phyloP scores from a whole-genome alignment of 2,797 vertebrate species.

The Myripristis murdjan region DNA sequence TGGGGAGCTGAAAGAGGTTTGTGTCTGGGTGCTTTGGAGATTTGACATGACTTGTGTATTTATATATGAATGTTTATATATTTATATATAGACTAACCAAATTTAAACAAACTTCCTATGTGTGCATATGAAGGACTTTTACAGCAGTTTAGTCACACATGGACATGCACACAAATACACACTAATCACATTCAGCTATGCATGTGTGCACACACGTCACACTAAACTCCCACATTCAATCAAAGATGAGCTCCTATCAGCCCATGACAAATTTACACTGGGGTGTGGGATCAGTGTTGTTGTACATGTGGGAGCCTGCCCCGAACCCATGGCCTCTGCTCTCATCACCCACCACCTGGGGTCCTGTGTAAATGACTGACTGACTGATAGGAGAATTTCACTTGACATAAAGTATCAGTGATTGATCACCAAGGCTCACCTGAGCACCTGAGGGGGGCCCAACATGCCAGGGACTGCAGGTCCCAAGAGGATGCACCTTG shows the following conservation, averaged over 20 bases:
- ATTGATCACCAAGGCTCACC: slow-evolving; percentile 83
- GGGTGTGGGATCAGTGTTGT: slow-evolving; percentile 80
- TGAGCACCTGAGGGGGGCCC: slow-evolving; percentile 77
- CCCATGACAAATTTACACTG: slow-evolving; percentile 84
- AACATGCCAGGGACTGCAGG: slow-evolving; percentile 57
- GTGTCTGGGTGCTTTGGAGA: slow-evolving; percentile 45
- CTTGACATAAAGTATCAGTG: slow-evolving; percentile 77
- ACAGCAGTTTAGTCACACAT: neutral
- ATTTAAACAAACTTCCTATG: slow-evolving; percentile 5
- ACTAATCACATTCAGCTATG: slow-evolving; percentile 1
- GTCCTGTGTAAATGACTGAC: slow-evolving; percentile 66
- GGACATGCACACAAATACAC: slow-evolving; percentile 1
- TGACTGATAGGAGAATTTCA: slow-evolving; percentile 80
- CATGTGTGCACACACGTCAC: neutral
- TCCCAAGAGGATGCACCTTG: slow-evolving; percentile 63
- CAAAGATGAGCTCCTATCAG: slow-evolving; percentile 79
- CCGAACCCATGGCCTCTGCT: slow-evolving; percentile 78
- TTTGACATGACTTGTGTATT: slow-evolving; percentile 12
- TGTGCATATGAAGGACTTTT: slow-evolving; percentile 11
- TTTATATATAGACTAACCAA: neutral
- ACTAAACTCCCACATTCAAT: slow-evolving; percentile 65
- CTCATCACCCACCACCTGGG: slow-evolving; percentile 80
- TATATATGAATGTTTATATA: neutral
- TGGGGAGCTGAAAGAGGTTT: slow-evolving; percentile 43
- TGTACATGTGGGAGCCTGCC: slow-evolving; percentile 81